A percentile compares a stretch with the other conserved stretches of the same genome.
phyloP scores from a whole-genome alignment of 1,140 invertebrate species.

The Drosophila nigrodunni region DNA sequence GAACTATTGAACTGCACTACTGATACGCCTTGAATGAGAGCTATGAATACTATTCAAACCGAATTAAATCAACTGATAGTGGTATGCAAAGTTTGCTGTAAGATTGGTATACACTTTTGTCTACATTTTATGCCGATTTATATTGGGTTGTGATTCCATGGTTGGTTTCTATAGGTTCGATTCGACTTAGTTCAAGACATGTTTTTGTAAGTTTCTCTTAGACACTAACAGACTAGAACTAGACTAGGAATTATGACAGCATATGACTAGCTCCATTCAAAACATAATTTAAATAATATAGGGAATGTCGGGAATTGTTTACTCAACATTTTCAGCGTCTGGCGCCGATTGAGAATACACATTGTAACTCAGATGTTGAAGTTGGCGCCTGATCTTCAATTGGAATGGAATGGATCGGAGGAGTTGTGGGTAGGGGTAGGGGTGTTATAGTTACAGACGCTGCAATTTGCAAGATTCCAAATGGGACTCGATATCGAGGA shows the following conservation, averaged over 20 bases:
- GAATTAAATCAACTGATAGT: slow-evolving; percentile 12
- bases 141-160: neutral
- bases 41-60: slow-evolving; percentile 11
- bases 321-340: slow-evolving; percentile 33
- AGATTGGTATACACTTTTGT: neutral
- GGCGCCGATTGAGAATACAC: slow-evolving; percentile 39
- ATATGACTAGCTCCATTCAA: slow-evolving; percentile 2
- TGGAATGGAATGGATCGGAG: slow-evolving; percentile 40
- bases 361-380: slow-evolving; percentile 17
- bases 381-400: slow-evolving; percentile 50
- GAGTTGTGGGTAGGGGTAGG: neutral
- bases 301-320: slow-evolving; percentile 41
- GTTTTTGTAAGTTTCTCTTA: neutral
- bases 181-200: too few species aligned
- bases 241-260: neutral
- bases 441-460: slow-evolving; percentile 34
- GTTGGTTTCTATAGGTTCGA: too few species aligned
- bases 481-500: slow-evolving; percentile 27
- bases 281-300: neutral
- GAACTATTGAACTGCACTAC: slow-evolving; percentile 43
- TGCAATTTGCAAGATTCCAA: slow-evolving; percentile 45
- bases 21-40: neutral
- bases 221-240: neutral
- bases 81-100: neutral
- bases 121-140: neutral